A percentile compares a stretch with the other conserved stretches of the same genome.
These are phyloP conservation scores for Temnothorax ravouxi DNA, from an alignment of 2,888 invertebrate genomes.

Conservation along the genomic window DNA sequence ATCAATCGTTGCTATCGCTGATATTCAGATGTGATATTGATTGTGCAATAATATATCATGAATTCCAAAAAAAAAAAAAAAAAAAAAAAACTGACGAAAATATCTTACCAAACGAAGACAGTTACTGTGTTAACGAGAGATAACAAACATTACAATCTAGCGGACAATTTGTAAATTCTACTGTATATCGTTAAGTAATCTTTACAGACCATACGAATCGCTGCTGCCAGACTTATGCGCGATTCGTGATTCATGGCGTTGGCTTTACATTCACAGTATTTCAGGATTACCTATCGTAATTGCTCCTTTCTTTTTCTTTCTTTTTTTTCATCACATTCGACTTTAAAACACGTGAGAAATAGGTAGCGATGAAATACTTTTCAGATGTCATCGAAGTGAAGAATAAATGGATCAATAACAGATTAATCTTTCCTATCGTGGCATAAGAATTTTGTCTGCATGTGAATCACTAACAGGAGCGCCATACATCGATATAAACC, in stretches of 20 bases:
- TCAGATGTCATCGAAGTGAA: neutral
- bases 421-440: neutral
- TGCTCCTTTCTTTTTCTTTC: neutral
- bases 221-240: neutral
- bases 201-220: slow-evolving; percentile 24
- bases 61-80: neutral
- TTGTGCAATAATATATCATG: neutral
- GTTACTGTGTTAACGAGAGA: slow-evolving; percentile 3
- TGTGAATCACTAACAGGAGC: neutral
- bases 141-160: slow-evolving; percentile 41
- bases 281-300: neutral
- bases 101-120: neutral
- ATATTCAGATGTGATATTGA: neutral
- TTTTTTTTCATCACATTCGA: neutral
- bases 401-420: neutral
- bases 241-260: neutral
- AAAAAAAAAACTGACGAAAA: neutral
- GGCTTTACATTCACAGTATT: slow-evolving; percentile 17
- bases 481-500: neutral
- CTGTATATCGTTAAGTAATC: slow-evolving; percentile 43
- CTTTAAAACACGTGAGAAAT: slow-evolving; percentile 1
- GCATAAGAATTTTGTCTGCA: neutral
- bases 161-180: slow-evolving; percentile 29
- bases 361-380: neutral
- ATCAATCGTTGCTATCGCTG: neutral